phyloP scores from a whole-genome alignment of 2,888 invertebrate species.

The Dexiosoma caninum region DNA sequence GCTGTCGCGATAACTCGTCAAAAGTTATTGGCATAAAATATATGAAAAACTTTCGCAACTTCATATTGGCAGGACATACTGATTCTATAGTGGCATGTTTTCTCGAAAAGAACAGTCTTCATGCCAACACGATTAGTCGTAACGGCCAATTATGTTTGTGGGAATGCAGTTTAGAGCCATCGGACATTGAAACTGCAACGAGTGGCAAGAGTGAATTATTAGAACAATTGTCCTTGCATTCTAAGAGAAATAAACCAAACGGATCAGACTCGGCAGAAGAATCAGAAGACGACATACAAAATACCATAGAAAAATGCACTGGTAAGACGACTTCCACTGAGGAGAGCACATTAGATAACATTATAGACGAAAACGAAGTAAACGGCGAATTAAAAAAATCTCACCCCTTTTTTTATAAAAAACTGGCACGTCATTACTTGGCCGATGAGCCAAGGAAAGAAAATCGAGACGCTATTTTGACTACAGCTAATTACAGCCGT shows the following conservation, averaged over 20 bases:
- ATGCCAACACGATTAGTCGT: conserved; percentile 88
- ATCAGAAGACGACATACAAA: conserved; percentile 83
- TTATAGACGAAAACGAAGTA: conserved; percentile 78
- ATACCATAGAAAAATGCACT: conserved; percentile 64
- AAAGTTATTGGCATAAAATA: conserved; percentile 88
- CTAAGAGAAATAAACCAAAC: conserved; percentile 44
- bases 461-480: conserved; percentile 82
- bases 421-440: conserved; percentile 85
- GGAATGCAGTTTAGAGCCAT: conserved; percentile 88
- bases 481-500: conserved; percentile 90
- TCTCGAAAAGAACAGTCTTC: conserved; percentile 91
- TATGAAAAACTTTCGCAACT: conserved; percentile 86
- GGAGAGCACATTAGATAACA: conserved; percentile 60
- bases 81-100: conserved; percentile 91
- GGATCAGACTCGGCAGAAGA: conserved; percentile 80
- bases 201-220: not conserved
- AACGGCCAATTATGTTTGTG: conserved; percentile 89
- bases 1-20: conserved; percentile 92
- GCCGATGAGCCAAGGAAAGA: conserved; percentile 84
- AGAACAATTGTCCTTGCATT: not conserved
- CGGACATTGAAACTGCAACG: conserved; percentile 79
- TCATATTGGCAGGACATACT: conserved; percentile 89
- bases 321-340: conserved; percentile 38
- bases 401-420: conserved; percentile 82
- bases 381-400: conserved; percentile 74